These are phyloP conservation scores for Brenthis ino DNA, from an alignment of 2,888 invertebrate species.

Conservation along the genomic window DNA sequence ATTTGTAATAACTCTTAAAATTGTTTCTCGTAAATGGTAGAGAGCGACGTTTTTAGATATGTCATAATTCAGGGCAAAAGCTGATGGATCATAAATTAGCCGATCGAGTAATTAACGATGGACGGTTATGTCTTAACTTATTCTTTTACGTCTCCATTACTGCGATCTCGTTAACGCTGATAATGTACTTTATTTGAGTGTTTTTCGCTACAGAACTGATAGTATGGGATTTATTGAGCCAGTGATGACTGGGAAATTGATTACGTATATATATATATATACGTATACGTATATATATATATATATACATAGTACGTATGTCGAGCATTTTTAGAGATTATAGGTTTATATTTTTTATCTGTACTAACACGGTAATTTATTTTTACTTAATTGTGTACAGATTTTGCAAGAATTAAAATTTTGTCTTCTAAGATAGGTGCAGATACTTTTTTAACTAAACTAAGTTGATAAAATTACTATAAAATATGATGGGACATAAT, in stretches of 20 bases:
- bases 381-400: too few relatives aligned
- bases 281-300: too few relatives aligned
- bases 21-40: not conserved
- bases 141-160: constrained; percentile 32
- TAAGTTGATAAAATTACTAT: too few relatives aligned
- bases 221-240: constrained; percentile 3
- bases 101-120: constrained; percentile 30
- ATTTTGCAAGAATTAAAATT: too few relatives aligned
- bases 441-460: too few relatives aligned
- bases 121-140: constrained; percentile 31
- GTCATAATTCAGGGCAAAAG: constrained; percentile 24
- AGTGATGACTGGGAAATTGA: constrained; percentile 5
- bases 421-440: too few relatives aligned
- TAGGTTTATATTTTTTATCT: not conserved
- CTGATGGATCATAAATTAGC: constrained; percentile 32
- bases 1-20: not conserved
- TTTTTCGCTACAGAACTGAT: constrained; percentile 22
- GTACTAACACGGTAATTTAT: too few relatives aligned
- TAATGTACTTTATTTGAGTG: constrained; percentile 30
- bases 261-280: too few relatives aligned
- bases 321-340: not conserved
- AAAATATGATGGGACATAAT: too few relatives aligned
- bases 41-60: constrained; percentile 9
- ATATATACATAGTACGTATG: too few relatives aligned
- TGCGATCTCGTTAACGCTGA: constrained; percentile 21